Base-by-base conservation (phyloP, 2,888 invertebrate genomes). In the Orchestes rusci region DNA sequence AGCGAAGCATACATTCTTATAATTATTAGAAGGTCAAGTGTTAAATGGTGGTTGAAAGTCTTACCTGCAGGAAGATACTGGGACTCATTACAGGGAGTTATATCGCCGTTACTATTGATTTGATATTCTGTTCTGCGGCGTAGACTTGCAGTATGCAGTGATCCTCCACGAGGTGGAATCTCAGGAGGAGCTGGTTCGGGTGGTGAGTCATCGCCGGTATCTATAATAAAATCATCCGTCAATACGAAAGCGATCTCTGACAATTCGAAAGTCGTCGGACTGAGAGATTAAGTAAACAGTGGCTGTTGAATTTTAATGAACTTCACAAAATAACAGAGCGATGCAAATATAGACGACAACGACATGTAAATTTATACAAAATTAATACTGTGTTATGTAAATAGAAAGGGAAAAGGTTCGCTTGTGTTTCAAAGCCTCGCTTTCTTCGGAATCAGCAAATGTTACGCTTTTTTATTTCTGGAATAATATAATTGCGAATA, bases 121-220 rank as follows among this genome's bases (percentile, higher is more conserved):
- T 71, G 59, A 66, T 76, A 66, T 68, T 77, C 64, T 61, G 72
- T 56, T 67, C 74, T 64, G n/a, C 79, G 72, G 51, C 80, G 75
- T 43, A 73, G 59, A 5, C 72, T 72, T 32, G 72, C 66, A 20
- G 72, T 67, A 62, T 86, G 80, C 47, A 88, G 72, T 36, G 88
- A 88, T 12, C 86, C 87, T 2, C 88, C 87, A 30, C 88, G 75
- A n/a, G 87, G 87, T 23, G 88, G 88, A 38, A 88, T 83, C 70
- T 87, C 87, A 2, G 87, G 88, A 4, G 88, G 88, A 37, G 87
- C 87, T 2, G 88, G 88, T 62, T 88, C 87, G 2, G 87, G 87
- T 8, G 88, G 87, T 2, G 86, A 85, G 50, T 86, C 85, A 54
- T 76, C 77, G 30, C 76, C 77, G 43, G 77, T 77, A 55, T 75